A percentile compares a stretch with the other conserved stretches of the same genome.
Evolutionary conservation across 2,888 invertebrate genomes (phyloP).

Genomic region (Watsonalla cultraria): DNA sequence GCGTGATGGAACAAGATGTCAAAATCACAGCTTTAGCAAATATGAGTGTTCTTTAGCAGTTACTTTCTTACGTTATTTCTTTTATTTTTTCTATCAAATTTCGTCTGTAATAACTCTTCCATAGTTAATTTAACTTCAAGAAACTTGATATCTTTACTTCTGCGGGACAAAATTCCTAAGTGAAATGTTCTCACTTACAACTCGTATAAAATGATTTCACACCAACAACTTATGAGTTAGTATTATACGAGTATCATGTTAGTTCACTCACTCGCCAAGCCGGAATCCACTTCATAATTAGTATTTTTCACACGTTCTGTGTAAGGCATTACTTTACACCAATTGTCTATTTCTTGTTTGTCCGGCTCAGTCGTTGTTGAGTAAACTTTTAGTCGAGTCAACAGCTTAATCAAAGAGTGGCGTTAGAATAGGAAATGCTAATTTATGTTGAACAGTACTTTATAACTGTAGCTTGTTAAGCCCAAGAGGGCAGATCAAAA

Average conservation of each 20-base stretch:
- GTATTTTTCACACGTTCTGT: slow-evolving; percentile 3
- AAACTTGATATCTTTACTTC: too few species aligned
- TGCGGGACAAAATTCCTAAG: too few species aligned
- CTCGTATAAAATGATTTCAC: neutral
- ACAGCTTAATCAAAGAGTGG: neutral
- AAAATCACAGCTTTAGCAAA: too few species aligned
- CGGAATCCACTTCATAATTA: slow-evolving; percentile 1
- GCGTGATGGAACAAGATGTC: too few species aligned
- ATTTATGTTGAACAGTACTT: slow-evolving; percentile 7
- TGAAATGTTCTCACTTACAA: too few species aligned
- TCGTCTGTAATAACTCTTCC: too few species aligned
- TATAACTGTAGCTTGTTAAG: slow-evolving; percentile 1
- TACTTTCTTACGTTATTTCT: too few species aligned
- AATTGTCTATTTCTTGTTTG: slow-evolving; percentile 2
- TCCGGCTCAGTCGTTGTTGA: neutral
- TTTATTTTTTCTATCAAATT: too few species aligned
- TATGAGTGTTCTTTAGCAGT: too few species aligned
- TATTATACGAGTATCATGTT: neutral
- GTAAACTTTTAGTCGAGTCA: neutral
- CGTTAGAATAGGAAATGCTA: neutral
- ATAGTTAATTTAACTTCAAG: too few species aligned
- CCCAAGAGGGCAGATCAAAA: too few species aligned
- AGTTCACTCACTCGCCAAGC: neutral
- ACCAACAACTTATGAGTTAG: neutral
- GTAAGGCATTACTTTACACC: neutral